Evolutionary conservation across 2,797 vertebrate genomes (phyloP), one percentile per base, ranked within the genome.

Genomic region (Otolemur crassicaudatus): DNA sequence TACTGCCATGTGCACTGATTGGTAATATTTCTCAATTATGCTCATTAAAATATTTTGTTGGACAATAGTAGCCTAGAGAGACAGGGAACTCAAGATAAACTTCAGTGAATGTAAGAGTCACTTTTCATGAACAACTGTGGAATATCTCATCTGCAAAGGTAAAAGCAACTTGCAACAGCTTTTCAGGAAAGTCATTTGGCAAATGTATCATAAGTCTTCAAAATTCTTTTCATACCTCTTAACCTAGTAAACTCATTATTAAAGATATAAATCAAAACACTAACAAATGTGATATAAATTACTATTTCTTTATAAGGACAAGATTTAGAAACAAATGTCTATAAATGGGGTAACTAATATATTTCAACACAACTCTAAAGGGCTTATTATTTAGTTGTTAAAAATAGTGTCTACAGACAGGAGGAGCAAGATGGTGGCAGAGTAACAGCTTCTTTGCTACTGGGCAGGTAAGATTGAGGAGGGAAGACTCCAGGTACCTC

Each of bases 1-100:
- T 17, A 17, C 73, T 34, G 58, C 88, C 86, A 81, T 95, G 94
- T 93, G 61, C 65, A 58, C 58, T 97, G 87, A 97, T 95, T 93
- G 76, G 91, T 85, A 95, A 90, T 97, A 98, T 97, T 94, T 95
- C 95, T 97, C 98, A 98, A 98, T 97, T 98, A 87, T 88, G 34
- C 87, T 96, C 90, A 37, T 97, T 97, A 97, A 98, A 98, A 96
- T 75, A 65, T 96, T 81, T 97, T 95, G 93, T 94, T 85, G 90
- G 91, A 77, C 91, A 96, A 91, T 69, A 7, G 4, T 91, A 93
- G 73, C 13, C 3, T 23, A 20, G 61, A 0, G 29, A 96, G 84
- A 97, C 96, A 76, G 94, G 92, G 70, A 76, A 80, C 7, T 87
- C 76, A 85, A 91, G 90, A 95, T 58, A 95, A 96, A 4, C 37